These are phyloP conservation scores for Pygoscelis adeliae DNA, from an alignment of 2,113 vertebrate genomes.

Conservation along the genomic window DNA sequence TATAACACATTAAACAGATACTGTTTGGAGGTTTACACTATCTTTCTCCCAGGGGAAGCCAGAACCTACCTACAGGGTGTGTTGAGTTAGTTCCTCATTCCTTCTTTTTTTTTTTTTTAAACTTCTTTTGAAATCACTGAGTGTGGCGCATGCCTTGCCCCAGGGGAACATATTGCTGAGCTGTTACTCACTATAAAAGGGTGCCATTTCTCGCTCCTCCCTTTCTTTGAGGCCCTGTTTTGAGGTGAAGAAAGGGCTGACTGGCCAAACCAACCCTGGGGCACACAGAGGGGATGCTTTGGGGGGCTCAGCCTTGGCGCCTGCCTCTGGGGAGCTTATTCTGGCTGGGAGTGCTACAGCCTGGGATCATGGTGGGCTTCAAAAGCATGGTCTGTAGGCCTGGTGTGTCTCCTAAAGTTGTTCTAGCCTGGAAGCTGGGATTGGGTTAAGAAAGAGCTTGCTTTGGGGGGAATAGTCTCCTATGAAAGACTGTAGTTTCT, in stretches of 20 bases:
- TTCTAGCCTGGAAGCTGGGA: not conserved
- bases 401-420: not conserved
- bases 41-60: not conserved
- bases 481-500: not conserved
- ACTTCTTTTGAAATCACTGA: not conserved
- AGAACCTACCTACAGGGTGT: slow-evolving; percentile 24
- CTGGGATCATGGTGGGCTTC: not conserved
- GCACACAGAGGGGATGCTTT: not conserved
- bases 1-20: not conserved
- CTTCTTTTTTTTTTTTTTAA: not conserved
- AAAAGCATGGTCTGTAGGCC: not conserved
- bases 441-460: not conserved
- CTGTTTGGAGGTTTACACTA: not conserved
- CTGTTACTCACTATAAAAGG: slow-evolving; percentile 7
- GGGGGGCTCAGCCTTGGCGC: not conserved
- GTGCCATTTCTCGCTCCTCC: not conserved
- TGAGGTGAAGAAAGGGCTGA: not conserved
- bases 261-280: not conserved
- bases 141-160: slow-evolving; percentile 23
- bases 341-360: not conserved
- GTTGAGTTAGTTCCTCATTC: slow-evolving; percentile 46
- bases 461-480: not conserved
- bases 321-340: not conserved
- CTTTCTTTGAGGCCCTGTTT: not conserved
- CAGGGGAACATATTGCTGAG: not conserved